These are phyloP conservation scores for Poeciliopsis prolifica DNA, from an alignment of 2,113 vertebrate genomes.

Conservation along the genomic window DNA sequence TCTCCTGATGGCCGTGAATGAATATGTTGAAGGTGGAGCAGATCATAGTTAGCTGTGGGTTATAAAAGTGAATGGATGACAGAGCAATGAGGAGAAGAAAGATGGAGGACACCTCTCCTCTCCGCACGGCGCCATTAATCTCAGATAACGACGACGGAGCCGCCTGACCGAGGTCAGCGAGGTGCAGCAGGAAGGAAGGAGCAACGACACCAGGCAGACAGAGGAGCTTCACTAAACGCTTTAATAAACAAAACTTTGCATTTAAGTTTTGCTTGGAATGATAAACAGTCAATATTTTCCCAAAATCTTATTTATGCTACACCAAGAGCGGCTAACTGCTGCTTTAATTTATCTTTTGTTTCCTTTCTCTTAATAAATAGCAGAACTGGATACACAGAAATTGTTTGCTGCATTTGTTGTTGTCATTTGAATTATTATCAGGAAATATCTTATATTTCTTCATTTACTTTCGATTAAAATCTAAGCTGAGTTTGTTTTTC, in stretches of 20 bases:
- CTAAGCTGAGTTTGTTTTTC: no score
- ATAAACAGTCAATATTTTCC: background rate
- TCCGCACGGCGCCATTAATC: conserved; percentile 17
- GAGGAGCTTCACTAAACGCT: background rate
- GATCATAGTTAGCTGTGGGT: conserved; percentile 16
- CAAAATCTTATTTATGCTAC: background rate
- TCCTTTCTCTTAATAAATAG: no score
- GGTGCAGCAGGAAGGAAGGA: background rate
- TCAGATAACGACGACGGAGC: conserved; percentile 5
- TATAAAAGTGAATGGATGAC: conserved; percentile 23
- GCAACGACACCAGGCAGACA: no score
- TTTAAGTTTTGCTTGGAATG: background rate
- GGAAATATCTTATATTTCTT: no score
- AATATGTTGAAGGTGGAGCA: conserved; percentile 8
- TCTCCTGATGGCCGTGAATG: background rate
- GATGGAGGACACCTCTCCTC: conserved; percentile 29
- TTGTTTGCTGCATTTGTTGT: no score
- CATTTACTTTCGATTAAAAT: no score
- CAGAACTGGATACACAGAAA: no score
- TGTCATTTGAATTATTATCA: no score
- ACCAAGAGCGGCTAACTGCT: background rate
- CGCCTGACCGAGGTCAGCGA: background rate
- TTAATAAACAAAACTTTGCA: background rate
- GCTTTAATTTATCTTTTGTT: no score
- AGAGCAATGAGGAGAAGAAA: conserved; percentile 9